Conservation (phyloP, 37 sponge, comb jelly and placozoan species). For the Ephydatia muelleri region DNA sequence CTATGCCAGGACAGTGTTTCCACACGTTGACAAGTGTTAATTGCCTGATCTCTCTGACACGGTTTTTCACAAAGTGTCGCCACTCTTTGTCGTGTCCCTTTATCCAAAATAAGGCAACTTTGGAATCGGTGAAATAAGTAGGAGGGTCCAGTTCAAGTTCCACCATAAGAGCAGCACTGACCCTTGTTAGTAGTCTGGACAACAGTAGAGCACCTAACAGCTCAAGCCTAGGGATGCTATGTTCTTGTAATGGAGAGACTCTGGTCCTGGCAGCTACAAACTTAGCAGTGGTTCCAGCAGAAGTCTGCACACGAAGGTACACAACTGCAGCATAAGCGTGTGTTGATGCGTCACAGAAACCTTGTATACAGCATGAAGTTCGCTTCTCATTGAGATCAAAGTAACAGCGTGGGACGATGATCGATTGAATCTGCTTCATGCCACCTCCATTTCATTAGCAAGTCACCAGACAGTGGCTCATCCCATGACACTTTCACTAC, state of each 20-base stretch:
- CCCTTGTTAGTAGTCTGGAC: slow-evolving; percentile 5
- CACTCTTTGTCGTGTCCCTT: slow-evolving; percentile 19
- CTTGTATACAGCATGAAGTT: not conserved
- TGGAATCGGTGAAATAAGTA: slow-evolving; percentile 32
- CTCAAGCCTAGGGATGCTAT: slow-evolving; percentile 33
- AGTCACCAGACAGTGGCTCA: slow-evolving; percentile 12
- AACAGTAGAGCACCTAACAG: slow-evolving; percentile 10
- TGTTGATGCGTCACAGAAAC: slow-evolving; percentile 41
- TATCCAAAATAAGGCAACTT: slow-evolving; percentile 47
- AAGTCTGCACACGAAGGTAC: not conserved
- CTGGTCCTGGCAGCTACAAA: slow-evolving; percentile 35
- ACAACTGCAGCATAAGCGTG: too few species aligned
- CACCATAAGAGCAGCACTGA: too few species aligned
- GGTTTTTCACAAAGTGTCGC: slow-evolving; percentile 36
- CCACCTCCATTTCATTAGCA: not conserved
- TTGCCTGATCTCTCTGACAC: slow-evolving; percentile 20
- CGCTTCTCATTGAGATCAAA: not conserved
- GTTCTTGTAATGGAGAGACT: slow-evolving; percentile 8
- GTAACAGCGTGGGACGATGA: slow-evolving; percentile 16
- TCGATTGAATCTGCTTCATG: not conserved
- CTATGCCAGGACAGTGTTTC: slow-evolving; percentile 16
- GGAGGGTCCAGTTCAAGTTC: too few species aligned
- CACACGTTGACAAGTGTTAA: not conserved
- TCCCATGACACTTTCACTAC: slow-evolving; percentile 2
- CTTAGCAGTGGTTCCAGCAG: not conserved